Conservation (phyloP, 2,797 vertebrate species). For the Remorina albescens region DNA sequence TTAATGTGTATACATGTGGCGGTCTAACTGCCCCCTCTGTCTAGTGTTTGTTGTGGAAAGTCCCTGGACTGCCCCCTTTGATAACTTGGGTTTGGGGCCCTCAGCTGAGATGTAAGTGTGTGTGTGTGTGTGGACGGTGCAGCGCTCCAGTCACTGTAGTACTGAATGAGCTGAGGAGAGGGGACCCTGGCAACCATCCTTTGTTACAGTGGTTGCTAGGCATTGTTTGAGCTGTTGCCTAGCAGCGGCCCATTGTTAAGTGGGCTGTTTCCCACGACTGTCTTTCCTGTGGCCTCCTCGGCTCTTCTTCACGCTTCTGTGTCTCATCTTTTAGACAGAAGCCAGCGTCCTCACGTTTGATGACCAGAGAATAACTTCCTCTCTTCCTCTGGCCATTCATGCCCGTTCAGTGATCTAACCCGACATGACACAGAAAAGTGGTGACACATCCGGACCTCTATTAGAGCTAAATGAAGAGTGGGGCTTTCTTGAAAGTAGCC, state of each 20-base stretch:
- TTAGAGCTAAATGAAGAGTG: conserved; percentile 19
- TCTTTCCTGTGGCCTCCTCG: conserved; percentile 19
- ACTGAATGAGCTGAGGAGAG: conserved; percentile 56
- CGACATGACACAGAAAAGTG: conserved; percentile 57
- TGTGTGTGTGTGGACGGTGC: conserved; percentile 32
- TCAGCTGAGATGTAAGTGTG: conserved; percentile 34
- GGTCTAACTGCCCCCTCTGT: conserved; percentile 34
- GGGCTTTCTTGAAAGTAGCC: conserved; percentile 1
- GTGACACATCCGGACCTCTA: conserved; percentile 23
- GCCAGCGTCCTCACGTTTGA: conserved; percentile 31
- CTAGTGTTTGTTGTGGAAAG: conserved; percentile 53
- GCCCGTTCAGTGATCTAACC: conserved; percentile 51
- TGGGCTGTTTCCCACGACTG: conserved; percentile 77
- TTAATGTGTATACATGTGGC: conserved; percentile 23
- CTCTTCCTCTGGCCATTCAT: conserved; percentile 51
- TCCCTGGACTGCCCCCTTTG: conserved; percentile 46
- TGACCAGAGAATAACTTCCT: conserved; percentile 59
- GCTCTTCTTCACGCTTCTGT: conserved; percentile 39
- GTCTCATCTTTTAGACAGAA: conserved; percentile 58
- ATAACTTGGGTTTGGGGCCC: conserved; percentile 48
- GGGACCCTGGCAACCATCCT: conserved; percentile 58
- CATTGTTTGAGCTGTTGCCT: conserved; percentile 76
- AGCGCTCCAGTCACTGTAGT: conserved; percentile 58
- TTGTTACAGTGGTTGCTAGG: conserved; percentile 71
- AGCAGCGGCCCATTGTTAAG: conserved; percentile 73